phyloP scores from a whole-genome alignment of 2,113 vertebrate species.

The Lanius ludovicianus region DNA sequence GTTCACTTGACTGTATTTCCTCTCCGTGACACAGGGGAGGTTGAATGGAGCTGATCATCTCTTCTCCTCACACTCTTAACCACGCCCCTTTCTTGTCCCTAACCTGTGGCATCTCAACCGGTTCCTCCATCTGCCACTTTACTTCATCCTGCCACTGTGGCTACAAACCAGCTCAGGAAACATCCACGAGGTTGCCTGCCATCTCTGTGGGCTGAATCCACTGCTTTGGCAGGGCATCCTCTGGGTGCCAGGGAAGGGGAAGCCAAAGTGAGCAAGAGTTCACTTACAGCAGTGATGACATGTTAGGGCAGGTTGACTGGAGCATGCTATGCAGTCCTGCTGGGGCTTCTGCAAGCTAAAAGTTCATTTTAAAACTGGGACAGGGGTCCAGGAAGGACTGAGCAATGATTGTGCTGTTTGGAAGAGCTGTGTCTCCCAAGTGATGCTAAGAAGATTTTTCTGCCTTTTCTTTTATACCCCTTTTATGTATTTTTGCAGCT shows the following conservation, averaged over 20 bases:
- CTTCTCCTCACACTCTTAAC: background rate
- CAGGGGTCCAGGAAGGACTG: background rate
- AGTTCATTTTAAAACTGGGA: background rate
- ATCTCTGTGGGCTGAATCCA: background rate
- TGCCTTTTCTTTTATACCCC: too few species aligned
- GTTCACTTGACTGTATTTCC: background rate
- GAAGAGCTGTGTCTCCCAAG: background rate
- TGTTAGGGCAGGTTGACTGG: background rate
- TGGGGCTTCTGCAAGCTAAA: background rate
- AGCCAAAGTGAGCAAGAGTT: background rate
- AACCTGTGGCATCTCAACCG: background rate
- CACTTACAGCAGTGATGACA: background rate
- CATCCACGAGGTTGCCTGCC: rapidly evolving
- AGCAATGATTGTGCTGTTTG: rapidly evolving
- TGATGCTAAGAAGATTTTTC: too few species aligned
- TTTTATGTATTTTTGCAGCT: too few species aligned
- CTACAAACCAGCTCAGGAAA: background rate
- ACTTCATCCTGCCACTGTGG: background rate
- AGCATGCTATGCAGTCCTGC: background rate
- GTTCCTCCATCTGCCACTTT: background rate
- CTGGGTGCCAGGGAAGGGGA: background rate
- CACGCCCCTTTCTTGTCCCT: background rate
- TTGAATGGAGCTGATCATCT: background rate
- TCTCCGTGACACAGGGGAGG: background rate
- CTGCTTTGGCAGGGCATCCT: background rate